Evolutionary conservation across 2,888 invertebrate genomes (phyloP).

Genomic region (Vanessa cardui): DNA sequence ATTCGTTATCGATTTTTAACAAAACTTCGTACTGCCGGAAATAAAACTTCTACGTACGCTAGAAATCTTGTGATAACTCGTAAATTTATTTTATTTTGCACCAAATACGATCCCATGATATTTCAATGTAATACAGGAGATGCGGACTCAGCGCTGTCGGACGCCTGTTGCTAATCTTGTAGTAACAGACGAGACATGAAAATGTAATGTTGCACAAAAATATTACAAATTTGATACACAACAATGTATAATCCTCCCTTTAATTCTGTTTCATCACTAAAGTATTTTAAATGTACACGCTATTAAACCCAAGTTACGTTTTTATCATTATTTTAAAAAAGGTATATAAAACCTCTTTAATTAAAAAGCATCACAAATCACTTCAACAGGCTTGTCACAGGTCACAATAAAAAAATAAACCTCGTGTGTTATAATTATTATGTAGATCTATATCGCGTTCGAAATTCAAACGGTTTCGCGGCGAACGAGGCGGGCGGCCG

Average conservation of each 20-base stretch:
- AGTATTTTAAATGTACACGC: too few relatives aligned
- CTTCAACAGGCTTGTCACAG: slow-evolving; percentile 16
- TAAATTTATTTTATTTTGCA: slow-evolving; percentile 5
- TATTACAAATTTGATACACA: background rate
- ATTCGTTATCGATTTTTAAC: background rate
- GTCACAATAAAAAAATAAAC: slow-evolving; percentile 9
- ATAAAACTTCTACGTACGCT: background rate
- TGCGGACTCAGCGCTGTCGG: background rate
- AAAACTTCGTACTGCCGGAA: background rate
- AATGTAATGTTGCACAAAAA: background rate
- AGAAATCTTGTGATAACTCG: background rate
- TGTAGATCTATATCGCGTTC: slow-evolving; percentile 7
- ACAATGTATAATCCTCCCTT: background rate
- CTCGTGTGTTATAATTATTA: background rate
- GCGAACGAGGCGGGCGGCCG: slow-evolving; percentile 58
- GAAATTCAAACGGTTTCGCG: slow-evolving; percentile 17
- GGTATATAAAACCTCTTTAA: background rate
- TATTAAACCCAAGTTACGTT: background rate
- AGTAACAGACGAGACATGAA: background rate
- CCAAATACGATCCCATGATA: slow-evolving; percentile 2
- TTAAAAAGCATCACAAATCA: slow-evolving; percentile 1
- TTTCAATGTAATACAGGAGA: slow-evolving; percentile 1
- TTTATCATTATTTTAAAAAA: background rate
- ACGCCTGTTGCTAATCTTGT: slow-evolving; percentile 22
- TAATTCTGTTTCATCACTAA: too few relatives aligned